Evolutionary conservation across 2,888 invertebrate species (phyloP).

Genomic region (Eupithecia subumbrata): DNA sequence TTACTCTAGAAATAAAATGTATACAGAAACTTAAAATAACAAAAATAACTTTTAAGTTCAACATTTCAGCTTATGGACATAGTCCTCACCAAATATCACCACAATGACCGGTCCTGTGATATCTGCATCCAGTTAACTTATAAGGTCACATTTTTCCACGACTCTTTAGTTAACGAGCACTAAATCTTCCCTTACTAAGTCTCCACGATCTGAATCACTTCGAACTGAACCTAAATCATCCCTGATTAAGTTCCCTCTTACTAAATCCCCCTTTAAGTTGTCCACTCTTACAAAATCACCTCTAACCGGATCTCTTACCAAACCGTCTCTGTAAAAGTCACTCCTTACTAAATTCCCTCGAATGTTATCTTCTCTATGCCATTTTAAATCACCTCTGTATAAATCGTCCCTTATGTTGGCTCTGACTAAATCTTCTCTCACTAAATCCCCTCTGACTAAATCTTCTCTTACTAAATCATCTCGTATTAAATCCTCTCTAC

Average conservation of each 20-base stretch:
- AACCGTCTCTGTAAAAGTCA: constrained; percentile 6
- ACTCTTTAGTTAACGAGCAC: not conserved
- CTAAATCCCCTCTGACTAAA: constrained; percentile 12
- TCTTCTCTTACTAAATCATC: constrained; percentile 15
- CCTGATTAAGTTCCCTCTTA: constrained; percentile 5
- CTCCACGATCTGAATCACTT: constrained; percentile 4
- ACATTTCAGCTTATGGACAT: not conserved
- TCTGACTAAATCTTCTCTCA: constrained; percentile 6
- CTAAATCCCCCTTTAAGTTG: not conserved
- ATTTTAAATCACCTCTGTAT: not conserved
- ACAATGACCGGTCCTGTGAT: not conserved
- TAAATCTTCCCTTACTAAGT: constrained; percentile 4
- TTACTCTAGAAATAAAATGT: not conserved
- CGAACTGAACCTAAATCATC: constrained; percentile 13
- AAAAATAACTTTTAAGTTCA: not conserved
- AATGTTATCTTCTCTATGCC: constrained; percentile 7
- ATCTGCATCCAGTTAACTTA: not conserved
- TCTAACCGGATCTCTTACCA: constrained; percentile 3
- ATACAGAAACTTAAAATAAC: not conserved
- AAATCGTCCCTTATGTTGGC: constrained; percentile 9
- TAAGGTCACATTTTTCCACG: not conserved
- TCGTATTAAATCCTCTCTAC: not conserved
- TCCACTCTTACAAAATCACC: constrained; percentile 6
- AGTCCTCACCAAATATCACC: not conserved
- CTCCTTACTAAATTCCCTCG: constrained; percentile 5